phyloP scores from a whole-genome alignment of 1,140 invertebrate species.

The Monochamus saltuarius region DNA sequence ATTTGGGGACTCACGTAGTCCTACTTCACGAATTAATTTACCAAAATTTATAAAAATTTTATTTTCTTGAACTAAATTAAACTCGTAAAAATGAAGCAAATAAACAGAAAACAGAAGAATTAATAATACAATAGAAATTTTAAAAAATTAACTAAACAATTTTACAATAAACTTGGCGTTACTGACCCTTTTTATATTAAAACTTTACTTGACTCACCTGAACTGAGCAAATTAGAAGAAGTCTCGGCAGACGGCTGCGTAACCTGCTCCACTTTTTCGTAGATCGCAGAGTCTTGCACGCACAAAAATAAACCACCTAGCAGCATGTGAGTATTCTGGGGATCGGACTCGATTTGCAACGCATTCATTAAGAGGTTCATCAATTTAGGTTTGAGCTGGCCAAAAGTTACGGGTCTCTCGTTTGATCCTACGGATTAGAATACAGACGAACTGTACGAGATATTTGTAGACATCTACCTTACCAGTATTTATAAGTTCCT shows the following conservation, averaged over 20 bases:
- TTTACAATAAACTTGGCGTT: too few relatives aligned
- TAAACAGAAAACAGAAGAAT: too few relatives aligned
- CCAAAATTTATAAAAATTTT: too few relatives aligned
- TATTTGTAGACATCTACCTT: conserved; percentile 12
- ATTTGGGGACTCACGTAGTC: too few relatives aligned
- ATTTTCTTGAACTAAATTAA: too few relatives aligned
- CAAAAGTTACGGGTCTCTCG: conserved; percentile 65
- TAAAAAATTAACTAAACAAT: too few relatives aligned
- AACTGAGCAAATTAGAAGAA: conserved; percentile 68
- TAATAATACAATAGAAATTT: too few relatives aligned
- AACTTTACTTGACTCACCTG: conserved; percentile 58
- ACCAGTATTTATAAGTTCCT: conserved; percentile 63
- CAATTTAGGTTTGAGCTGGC: conserved; percentile 76
- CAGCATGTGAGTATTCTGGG: conserved; percentile 87
- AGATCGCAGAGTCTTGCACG: conserved; percentile 79
- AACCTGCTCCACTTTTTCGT: conserved; percentile 71
- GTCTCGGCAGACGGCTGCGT: conserved; percentile 60
- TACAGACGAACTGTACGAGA: conserved; percentile 13
- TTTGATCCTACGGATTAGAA: conserved; percentile 26
- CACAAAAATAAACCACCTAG: conserved; percentile 77
- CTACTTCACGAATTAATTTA: too few relatives aligned
- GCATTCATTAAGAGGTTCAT: conserved; percentile 86
- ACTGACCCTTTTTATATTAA: not conserved
- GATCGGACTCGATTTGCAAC: conserved; percentile 82
- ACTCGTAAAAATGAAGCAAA: too few relatives aligned